phyloP scores from a whole-genome alignment of 2,888 invertebrate genomes.

The Amitus sp. region DNA sequence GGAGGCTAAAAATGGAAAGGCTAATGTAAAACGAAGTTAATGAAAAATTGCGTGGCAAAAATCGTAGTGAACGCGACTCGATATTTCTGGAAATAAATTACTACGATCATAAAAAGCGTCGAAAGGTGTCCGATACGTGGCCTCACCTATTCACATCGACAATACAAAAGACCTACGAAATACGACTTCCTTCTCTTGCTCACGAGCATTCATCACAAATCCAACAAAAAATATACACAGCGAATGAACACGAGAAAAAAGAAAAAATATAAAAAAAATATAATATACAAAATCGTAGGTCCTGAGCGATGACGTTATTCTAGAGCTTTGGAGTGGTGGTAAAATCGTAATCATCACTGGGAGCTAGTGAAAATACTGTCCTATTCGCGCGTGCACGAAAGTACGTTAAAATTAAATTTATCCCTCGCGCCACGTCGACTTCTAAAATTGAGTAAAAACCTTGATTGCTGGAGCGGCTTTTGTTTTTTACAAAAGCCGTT shows the following conservation, averaged over 20 bases:
- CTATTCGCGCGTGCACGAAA: conserved; percentile 57
- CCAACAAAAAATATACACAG: conserved; percentile 1
- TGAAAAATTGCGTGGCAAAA: no score
- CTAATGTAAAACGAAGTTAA: no score
- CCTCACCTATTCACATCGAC: no score
- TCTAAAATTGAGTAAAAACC: conserved; percentile 8
- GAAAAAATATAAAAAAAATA: conserved; percentile 21
- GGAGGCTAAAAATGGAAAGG: no score
- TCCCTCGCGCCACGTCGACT: conserved; percentile 11
- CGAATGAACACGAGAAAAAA: background rate
- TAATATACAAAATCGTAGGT: conserved; percentile 11
- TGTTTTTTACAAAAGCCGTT: no score
- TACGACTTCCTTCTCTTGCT: background rate
- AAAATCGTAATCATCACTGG: conserved; percentile 45
- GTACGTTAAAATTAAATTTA: conserved; percentile 54
- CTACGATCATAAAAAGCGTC: no score
- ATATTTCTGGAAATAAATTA: no score
- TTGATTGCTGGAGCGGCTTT: no score
- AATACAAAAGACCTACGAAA: background rate
- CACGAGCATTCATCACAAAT: background rate
- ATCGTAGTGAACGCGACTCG: no score
- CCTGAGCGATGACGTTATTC: conserved; percentile 51
- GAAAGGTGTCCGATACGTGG: no score
- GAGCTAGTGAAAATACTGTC: conserved; percentile 59
- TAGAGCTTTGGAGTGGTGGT: conserved; percentile 63